phyloP scores from a whole-genome alignment of 1,140 invertebrate species.

The Drosophila chauvacae region DNA sequence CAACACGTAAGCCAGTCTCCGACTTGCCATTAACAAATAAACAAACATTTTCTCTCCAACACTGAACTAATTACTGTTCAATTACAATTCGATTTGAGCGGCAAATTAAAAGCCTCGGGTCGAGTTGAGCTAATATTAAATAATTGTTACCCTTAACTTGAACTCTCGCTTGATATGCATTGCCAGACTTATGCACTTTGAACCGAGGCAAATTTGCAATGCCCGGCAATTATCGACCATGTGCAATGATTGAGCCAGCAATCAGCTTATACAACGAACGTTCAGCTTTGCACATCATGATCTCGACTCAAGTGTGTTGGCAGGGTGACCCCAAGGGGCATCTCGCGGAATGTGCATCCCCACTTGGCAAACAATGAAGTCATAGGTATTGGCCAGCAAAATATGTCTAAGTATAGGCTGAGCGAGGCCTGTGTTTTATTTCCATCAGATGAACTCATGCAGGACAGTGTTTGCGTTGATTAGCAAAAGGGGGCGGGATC shows the following conservation, averaged over 20 bases:
- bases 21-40: slow-evolving; percentile 9
- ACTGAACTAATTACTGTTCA: slow-evolving; percentile 31
- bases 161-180: slow-evolving; percentile 25
- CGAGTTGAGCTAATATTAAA: slow-evolving; percentile 27
- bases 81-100: slow-evolving; percentile 11
- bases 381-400: slow-evolving; percentile 1
- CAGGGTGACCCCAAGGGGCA: slow-evolving; percentile 19
- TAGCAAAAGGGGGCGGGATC: slow-evolving; percentile 7
- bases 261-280: slow-evolving; percentile 31
- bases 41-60: slow-evolving; percentile 23
- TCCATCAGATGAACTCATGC: background rate
- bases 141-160: slow-evolving; percentile 32
- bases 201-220: slow-evolving; percentile 46
- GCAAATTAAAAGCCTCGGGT: slow-evolving; percentile 10
- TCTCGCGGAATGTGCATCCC: slow-evolving; percentile 62
- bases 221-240: slow-evolving; percentile 47
- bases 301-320: slow-evolving; percentile 44
- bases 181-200: slow-evolving; percentile 54
- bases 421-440: background rate
- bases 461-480: slow-evolving; percentile 5
- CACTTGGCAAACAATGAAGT: slow-evolving; percentile 46
- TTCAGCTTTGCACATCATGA: slow-evolving; percentile 38
- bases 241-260: slow-evolving; percentile 34
- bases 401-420: background rate
- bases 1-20: slow-evolving; percentile 8